Evolutionary conservation across 2,797 vertebrate genomes (phyloP).

Genomic region (Melanotaenia boesemani): DNA sequence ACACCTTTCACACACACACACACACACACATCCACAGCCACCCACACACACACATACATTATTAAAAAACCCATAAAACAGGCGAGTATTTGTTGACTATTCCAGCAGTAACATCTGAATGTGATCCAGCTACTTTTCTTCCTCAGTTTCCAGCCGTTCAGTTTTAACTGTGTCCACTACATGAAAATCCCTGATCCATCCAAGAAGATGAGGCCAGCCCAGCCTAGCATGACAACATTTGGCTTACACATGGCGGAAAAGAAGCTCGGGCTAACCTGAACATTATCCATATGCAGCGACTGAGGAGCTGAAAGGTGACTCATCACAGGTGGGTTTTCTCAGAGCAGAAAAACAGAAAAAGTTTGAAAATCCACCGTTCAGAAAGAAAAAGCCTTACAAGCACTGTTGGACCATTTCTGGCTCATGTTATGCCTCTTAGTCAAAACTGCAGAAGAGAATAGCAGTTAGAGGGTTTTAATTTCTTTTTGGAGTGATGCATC

Average conservation of each 20-base stretch:
- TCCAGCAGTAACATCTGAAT: not conserved
- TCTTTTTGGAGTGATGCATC: slow-evolving; percentile 25
- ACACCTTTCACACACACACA: not conserved
- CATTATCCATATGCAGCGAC: slow-evolving; percentile 35
- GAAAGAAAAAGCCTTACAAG: too few relatives aligned
- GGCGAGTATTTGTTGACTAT: not conserved
- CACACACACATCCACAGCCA: too few relatives aligned
- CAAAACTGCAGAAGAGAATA: slow-evolving; percentile 22
- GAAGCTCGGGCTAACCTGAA: slow-evolving; percentile 16
- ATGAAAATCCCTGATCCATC: slow-evolving; percentile 3
- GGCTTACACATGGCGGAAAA: slow-evolving; percentile 44
- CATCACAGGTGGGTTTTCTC: slow-evolving; percentile 34
- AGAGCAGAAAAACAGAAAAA: not conserved
- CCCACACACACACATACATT: not conserved
- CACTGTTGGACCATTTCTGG: slow-evolving; percentile 11
- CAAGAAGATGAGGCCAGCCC: slow-evolving; percentile 18
- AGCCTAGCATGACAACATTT: slow-evolving; percentile 51
- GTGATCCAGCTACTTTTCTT: not conserved
- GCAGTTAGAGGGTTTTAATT: not conserved
- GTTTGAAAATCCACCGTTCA: too few relatives aligned
- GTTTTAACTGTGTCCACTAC: slow-evolving; percentile 3
- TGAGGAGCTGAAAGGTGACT: slow-evolving; percentile 13
- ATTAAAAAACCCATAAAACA: not conserved
- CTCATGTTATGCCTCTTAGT: not conserved
- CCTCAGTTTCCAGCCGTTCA: not conserved